Conservation (phyloP, 2,113 vertebrate genomes). For the Tupaia chinensis region DNA sequence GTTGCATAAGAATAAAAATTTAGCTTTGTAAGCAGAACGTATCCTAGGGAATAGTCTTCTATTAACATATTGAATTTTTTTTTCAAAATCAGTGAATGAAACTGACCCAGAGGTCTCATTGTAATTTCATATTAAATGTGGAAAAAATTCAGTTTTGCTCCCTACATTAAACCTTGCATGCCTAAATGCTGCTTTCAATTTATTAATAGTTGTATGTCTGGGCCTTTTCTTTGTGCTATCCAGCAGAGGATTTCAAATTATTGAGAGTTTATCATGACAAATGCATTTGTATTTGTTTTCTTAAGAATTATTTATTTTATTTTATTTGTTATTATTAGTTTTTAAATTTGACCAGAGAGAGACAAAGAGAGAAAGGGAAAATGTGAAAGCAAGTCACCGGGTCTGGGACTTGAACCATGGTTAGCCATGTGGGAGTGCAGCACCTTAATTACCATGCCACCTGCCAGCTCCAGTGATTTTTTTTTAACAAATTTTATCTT, state of each 20-base stretch:
- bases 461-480: background rate
- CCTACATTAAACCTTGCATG: background rate
- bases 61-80: background rate
- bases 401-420: no score
- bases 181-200: background rate
- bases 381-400: no score
- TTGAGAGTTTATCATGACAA: background rate
- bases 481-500: background rate
- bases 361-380: no score
- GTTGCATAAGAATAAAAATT: conserved; percentile 22
- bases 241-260: background rate
- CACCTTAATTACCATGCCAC: no score
- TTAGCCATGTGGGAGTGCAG: no score
- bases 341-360: no score
- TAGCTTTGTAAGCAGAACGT: conserved; percentile 31
- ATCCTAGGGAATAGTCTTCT: conserved; percentile 3
- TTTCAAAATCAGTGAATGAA: conserved; percentile 32
- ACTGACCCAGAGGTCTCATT: background rate
- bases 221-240: background rate
- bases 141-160: conserved; percentile 39
- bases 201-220: background rate
- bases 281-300: background rate
- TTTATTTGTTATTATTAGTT: no score
- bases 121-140: conserved; percentile 14
- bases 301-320: no score